Conservation (phyloP, 2,113 vertebrate genomes). For the Tetraodon nigroviridis region DNA sequence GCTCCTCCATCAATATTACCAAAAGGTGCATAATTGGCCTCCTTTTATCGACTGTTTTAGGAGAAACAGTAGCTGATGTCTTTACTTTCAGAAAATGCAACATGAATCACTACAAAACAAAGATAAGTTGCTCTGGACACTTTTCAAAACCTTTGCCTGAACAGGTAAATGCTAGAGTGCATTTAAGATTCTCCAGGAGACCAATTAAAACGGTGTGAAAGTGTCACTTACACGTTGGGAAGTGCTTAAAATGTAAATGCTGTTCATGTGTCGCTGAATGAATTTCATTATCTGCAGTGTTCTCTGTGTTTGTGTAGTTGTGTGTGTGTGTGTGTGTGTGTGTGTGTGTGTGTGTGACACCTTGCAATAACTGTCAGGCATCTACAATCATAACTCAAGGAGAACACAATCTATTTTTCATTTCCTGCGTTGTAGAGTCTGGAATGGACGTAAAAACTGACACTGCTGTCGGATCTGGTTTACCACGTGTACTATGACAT, state of each 20-base stretch:
- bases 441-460: too few relatives aligned
- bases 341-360: neutral
- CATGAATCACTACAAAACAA: conserved; percentile 23
- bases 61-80: neutral
- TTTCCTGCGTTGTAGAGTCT: too few relatives aligned
- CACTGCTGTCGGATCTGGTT: too few relatives aligned
- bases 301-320: neutral
- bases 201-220: conserved; percentile 63
- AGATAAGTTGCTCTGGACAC: conserved; percentile 15
- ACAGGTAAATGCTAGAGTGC: neutral
- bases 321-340: neutral
- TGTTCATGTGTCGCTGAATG: conserved; percentile 24
- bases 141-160: neutral
- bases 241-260: conserved; percentile 27
- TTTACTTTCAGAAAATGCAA: neutral
- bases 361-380: too few relatives aligned
- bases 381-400: too few relatives aligned
- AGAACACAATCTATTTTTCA: too few relatives aligned
- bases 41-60: neutral
- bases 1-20: too few relatives aligned
- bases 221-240: conserved; percentile 21
- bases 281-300: conserved; percentile 19
- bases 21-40: too few relatives aligned
- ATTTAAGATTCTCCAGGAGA: conserved; percentile 20
- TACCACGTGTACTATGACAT: too few relatives aligned